Evolutionary conservation across 1,140 invertebrate species (phyloP).

Genomic region (Drosophila persimilis): DNA sequence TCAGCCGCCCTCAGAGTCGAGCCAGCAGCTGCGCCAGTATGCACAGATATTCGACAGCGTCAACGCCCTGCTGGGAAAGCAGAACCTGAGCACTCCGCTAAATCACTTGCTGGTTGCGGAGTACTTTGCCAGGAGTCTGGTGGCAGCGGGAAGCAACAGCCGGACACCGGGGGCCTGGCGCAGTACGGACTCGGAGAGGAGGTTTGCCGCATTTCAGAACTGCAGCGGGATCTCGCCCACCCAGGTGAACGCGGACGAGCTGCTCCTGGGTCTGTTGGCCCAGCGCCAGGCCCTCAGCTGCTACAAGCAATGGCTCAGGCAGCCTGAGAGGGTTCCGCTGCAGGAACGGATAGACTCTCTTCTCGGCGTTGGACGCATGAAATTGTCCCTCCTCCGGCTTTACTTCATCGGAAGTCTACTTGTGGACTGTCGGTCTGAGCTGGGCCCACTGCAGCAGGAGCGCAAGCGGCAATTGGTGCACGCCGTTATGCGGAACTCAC

Average conservation of each 20-base stretch:
- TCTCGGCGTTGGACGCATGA: conserved; percentile 49
- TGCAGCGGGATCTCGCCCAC: conserved; percentile 29
- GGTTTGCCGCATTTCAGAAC: conserved; percentile 51
- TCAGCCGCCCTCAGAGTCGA: background rate
- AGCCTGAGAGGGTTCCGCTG: conserved; percentile 24
- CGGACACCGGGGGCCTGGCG: conserved; percentile 72
- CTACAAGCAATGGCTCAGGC: conserved; percentile 54
- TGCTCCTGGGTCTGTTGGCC: conserved; percentile 56
- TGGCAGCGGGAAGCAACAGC: conserved; percentile 68
- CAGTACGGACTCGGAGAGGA: conserved; percentile 67
- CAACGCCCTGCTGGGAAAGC: conserved; percentile 47
- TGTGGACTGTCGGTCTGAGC: conserved; percentile 46
- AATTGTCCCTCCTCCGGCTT: conserved; percentile 52
- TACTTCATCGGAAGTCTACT: conserved; percentile 67
- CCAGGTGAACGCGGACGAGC: conserved; percentile 53
- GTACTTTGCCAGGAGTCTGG: conserved; percentile 57
- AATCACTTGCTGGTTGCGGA: conserved; percentile 64
- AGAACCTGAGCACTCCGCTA: conserved; percentile 63
- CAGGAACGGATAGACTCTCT: conserved; percentile 42
- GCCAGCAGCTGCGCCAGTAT: conserved; percentile 42
- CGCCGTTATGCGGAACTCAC: conserved; percentile 53
- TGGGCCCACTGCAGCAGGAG: conserved; percentile 44
- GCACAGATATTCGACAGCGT: conserved; percentile 54
- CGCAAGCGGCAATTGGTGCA: conserved; percentile 47
- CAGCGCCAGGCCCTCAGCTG: conserved; percentile 45